Conservation (phyloP, 2,888 invertebrate species). For the Ectemnius cavifrons region DNA sequence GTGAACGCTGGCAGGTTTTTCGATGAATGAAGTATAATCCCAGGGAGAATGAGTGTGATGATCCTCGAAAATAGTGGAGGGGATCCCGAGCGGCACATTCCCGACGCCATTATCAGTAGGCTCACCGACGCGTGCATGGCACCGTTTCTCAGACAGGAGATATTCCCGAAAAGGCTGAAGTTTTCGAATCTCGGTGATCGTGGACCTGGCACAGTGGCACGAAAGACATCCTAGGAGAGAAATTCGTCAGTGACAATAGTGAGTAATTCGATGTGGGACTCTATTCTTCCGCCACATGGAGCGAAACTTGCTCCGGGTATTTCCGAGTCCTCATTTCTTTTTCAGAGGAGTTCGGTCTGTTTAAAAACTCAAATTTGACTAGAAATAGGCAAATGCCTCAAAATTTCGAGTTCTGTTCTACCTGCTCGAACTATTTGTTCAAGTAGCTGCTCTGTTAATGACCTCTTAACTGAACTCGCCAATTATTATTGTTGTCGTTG, state of each 20-base stretch:
- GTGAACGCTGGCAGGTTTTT: no score
- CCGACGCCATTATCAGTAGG: slow-evolving; percentile 51
- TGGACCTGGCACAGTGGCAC: not conserved
- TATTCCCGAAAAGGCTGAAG: slow-evolving; percentile 32
- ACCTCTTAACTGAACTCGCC: no score
- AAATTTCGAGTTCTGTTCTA: no score
- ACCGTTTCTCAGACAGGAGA: slow-evolving; percentile 10
- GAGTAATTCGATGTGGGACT: slow-evolving; percentile 8
- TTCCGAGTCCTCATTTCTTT: not conserved
- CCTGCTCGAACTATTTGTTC: no score
- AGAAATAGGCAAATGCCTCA: no score
- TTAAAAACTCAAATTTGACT: no score
- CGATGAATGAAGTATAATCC: no score
- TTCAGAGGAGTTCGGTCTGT: no score
- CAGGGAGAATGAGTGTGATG: not conserved
- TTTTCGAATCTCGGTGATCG: slow-evolving; percentile 38
- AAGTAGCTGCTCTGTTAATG: no score
- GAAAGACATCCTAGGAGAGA: not conserved
- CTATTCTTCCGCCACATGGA: not conserved
- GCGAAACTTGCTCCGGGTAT: not conserved
- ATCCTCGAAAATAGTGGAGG: slow-evolving; percentile 28
- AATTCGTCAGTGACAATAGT: slow-evolving; percentile 11
- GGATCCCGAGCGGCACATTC: slow-evolving; percentile 18
- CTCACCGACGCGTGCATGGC: slow-evolving; percentile 38
- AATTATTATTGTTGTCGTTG: no score